phyloP scores from a whole-genome alignment of 1,140 invertebrate genomes.

The Atta cephalotes region DNA sequence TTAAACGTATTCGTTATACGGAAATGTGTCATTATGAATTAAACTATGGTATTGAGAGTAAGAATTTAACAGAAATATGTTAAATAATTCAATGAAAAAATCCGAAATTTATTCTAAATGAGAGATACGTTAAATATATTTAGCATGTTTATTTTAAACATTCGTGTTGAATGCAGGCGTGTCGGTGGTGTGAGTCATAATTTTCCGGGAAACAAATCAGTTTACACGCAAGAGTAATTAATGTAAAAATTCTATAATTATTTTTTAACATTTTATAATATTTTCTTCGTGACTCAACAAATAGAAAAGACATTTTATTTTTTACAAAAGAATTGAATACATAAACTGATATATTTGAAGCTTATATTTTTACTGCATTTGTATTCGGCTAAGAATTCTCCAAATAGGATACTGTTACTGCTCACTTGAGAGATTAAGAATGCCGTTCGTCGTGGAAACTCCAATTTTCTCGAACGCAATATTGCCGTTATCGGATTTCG shows the following conservation, averaged over 20 bases:
- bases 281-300: background rate
- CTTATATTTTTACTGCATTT: background rate
- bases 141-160: background rate
- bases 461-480: constrained; percentile 51
- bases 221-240: background rate
- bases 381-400: background rate
- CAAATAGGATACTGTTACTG: constrained; percentile 12
- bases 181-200: background rate
- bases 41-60: constrained; percentile 2
- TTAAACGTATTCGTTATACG: constrained; percentile 14
- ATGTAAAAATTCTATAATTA: background rate
- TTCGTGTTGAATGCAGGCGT: background rate
- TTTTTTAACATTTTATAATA: background rate
- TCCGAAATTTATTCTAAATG: constrained; percentile 31
- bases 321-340: background rate
- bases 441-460: constrained; percentile 38
- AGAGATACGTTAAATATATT: background rate
- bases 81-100: constrained; percentile 25
- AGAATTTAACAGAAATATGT: background rate
- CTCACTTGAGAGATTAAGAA: constrained; percentile 36
- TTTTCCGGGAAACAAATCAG: constrained; percentile 5
- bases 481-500: constrained; percentile 54
- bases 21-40: constrained; percentile 16
- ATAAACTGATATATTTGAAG: background rate
- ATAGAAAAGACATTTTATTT: constrained; percentile 9